Conservation (phyloP, 1,140 invertebrate genomes). For the Parasteatoda tepidariorum region DNA sequence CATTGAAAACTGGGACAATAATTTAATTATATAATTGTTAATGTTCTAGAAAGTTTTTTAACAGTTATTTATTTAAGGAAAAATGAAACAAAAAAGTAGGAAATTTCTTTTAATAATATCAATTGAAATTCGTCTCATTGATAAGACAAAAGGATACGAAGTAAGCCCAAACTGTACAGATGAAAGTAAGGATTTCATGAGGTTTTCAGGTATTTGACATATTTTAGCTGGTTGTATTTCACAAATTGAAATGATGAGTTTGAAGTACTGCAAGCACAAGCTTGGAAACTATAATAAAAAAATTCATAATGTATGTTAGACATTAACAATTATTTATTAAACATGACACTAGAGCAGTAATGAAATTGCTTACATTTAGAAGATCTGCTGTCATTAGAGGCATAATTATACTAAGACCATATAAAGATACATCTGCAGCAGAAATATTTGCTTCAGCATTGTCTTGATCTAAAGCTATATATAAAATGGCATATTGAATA, state of each 20-base stretch:
- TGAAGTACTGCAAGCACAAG: conserved; percentile 76
- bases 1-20: no score
- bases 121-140: no score
- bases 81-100: no score
- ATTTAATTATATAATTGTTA: no score
- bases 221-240: conserved; percentile 77
- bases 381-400: conserved; percentile 82
- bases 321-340: background rate
- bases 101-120: no score
- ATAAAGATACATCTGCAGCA: conserved; percentile 74
- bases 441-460: conserved; percentile 32
- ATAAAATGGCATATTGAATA: no score
- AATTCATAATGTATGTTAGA: background rate
- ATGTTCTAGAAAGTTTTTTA: no score
- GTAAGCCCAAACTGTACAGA: conserved; percentile 79
- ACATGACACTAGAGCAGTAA: background rate
- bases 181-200: conserved; percentile 74
- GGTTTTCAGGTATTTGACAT: conserved; percentile 71
- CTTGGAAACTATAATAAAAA: conserved; percentile 74
- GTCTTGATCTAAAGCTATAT: background rate
- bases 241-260: conserved; percentile 76
- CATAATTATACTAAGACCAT: conserved; percentile 79
- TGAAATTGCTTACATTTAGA: conserved; percentile 52
- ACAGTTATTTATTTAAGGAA: no score
- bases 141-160: conserved; percentile 70